phyloP scores from a whole-genome alignment of 2,888 invertebrate species.

The Artemia sinica region DNA sequence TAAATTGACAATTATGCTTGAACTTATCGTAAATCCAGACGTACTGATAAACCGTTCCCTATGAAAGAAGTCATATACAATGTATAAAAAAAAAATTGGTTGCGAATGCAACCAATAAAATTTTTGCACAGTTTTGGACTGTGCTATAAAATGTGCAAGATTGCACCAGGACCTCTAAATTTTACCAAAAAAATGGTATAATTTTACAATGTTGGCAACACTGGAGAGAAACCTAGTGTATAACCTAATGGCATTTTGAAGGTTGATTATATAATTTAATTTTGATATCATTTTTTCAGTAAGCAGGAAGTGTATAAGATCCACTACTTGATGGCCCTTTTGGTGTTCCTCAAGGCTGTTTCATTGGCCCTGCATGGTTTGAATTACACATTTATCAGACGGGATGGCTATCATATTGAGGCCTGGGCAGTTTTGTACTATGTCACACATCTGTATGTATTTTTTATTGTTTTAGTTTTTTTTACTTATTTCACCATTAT shows the following conservation, averaged over 20 bases:
- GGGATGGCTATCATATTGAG: constrained; percentile 77
- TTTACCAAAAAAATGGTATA: no score
- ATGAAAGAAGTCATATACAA: no score
- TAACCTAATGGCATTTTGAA: no score
- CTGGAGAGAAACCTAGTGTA: no score
- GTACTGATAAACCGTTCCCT: no score
- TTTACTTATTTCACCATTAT: constrained; percentile 8
- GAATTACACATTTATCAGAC: constrained; percentile 83
- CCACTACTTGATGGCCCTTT: constrained; percentile 85
- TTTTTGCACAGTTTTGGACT: constrained; percentile 33
- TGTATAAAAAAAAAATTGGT: no score
- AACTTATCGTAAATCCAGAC: no score
- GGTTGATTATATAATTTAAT: background rate
- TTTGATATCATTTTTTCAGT: constrained; percentile 33
- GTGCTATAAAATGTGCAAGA: no score
- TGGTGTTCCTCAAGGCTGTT: constrained; percentile 76
- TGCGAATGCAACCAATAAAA: no score
- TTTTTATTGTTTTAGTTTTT: constrained; percentile 19
- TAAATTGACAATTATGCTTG: no score
- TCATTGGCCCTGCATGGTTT: constrained; percentile 87
- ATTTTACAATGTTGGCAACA: no score
- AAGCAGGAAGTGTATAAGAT: constrained; percentile 64
- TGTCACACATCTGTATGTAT: constrained; percentile 79
- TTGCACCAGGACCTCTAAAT: no score
- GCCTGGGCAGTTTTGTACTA: constrained; percentile 96